Evolutionary conservation across 2,113 vertebrate species (phyloP).

Genomic region (Trichomycterus rosablanca): DNA sequence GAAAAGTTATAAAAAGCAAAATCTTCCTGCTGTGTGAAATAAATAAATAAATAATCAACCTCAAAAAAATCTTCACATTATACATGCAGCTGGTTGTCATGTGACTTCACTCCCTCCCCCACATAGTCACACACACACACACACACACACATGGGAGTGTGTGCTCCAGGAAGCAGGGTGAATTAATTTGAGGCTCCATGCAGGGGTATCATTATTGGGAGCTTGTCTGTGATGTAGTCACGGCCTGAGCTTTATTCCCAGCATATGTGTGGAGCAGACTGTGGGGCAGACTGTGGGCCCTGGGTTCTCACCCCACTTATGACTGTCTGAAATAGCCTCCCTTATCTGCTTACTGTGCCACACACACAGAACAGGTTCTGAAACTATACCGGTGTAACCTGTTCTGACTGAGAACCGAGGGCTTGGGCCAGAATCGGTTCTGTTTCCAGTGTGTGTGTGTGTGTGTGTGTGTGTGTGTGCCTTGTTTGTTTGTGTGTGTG

Average conservation of each 20-base stretch:
- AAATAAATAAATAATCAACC: conserved; percentile 50
- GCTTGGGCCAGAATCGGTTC: too few relatives aligned
- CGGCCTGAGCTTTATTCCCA: conserved; percentile 66
- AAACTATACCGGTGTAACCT: too few relatives aligned
- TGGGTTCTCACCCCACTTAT: conserved; percentile 39
- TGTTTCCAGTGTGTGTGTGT: too few relatives aligned
- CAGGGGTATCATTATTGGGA: conserved; percentile 67
- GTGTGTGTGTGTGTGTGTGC: too few relatives aligned
- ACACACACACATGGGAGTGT: conserved; percentile 50
- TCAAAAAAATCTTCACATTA: conserved; percentile 51
- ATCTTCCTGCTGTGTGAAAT: conserved; percentile 43
- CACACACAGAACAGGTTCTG: neutral
- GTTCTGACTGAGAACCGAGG: too few relatives aligned
- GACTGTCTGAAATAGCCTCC: conserved; percentile 51
- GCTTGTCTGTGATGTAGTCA: conserved; percentile 67
- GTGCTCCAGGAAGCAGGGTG: conserved; percentile 58
- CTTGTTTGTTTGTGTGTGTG: conserved; percentile 4
- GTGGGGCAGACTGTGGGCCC: conserved; percentile 41
- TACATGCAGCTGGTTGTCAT: conserved; percentile 55
- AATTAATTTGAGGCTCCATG: conserved; percentile 70
- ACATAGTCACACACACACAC: conserved; percentile 24
- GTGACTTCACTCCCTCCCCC: conserved; percentile 52
- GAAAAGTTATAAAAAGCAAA: conserved; percentile 48
- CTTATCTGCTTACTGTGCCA: conserved; percentile 12
- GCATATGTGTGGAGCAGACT: conserved; percentile 56